A percentile compares a stretch with the other conserved stretches of the same genome.
phyloP scores from a whole-genome alignment of 1,140 invertebrate species.

The Aphaenogaster rudis region DNA sequence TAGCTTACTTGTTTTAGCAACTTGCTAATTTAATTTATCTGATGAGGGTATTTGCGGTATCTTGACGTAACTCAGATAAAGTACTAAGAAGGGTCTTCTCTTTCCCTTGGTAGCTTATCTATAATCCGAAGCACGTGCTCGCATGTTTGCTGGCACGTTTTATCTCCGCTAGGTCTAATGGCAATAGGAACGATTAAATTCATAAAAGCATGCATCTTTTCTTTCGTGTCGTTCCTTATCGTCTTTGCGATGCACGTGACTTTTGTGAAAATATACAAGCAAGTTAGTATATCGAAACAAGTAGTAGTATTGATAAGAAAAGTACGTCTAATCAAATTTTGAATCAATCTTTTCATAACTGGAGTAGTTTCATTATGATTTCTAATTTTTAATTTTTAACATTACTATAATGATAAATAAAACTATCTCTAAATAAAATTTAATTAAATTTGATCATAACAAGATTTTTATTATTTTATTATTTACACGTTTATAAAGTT shows the following conservation, averaged over 20 bases:
- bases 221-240: constrained; percentile 1
- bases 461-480: neutral
- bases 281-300: neutral
- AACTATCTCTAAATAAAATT: neutral
- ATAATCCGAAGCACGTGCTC: constrained; percentile 3
- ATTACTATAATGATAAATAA: neutral
- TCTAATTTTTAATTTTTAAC: neutral
- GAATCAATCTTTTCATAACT: neutral
- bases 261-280: neutral
- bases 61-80: constrained; percentile 23
- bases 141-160: constrained; percentile 23
- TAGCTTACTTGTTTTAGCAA: constrained; percentile 7
- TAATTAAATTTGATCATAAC: neutral
- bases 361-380: neutral
- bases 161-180: constrained; percentile 16
- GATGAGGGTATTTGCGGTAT: neutral
- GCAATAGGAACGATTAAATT: constrained; percentile 27
- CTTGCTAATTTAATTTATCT: constrained; percentile 33
- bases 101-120: constrained; percentile 20
- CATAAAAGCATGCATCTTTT: neutral
- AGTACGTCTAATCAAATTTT: neutral
- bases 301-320: neutral
- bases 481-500: neutral
- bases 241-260: neutral
- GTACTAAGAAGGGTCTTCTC: neutral